phyloP scores from a whole-genome alignment of 2,888 invertebrate genomes.

The Luffia ferchaultella region DNA sequence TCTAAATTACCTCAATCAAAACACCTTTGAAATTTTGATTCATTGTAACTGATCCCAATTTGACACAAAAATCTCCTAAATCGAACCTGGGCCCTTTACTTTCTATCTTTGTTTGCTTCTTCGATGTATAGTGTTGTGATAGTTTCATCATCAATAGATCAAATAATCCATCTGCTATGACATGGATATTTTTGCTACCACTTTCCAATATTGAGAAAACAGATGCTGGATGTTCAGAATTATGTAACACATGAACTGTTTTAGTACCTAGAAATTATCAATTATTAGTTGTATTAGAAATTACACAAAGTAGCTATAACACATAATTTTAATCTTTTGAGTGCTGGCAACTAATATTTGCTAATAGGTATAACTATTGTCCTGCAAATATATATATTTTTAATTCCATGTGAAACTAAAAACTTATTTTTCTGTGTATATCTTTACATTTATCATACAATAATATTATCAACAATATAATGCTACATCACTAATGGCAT shows the following conservation, averaged over 20 bases:
- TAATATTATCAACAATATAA: no score
- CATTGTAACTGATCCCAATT: slow-evolving; percentile 92
- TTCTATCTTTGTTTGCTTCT: slow-evolving; percentile 89
- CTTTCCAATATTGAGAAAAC: slow-evolving; percentile 92
- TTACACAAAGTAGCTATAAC: neutral
- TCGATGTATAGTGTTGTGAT: slow-evolving; percentile 85
- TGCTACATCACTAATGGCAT: no score
- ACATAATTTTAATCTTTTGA: neutral
- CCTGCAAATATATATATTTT: no score
- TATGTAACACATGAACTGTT: slow-evolving; percentile 92
- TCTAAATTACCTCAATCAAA: slow-evolving; percentile 85
- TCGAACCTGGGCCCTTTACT: slow-evolving; percentile 89
- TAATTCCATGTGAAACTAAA: no score
- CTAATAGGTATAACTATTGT: no score
- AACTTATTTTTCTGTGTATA: no score
- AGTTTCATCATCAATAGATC: slow-evolving; percentile 92
- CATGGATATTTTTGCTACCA: slow-evolving; percentile 83
- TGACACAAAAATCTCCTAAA: slow-evolving; percentile 92
- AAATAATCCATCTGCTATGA: slow-evolving; percentile 91
- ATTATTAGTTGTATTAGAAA: no score
- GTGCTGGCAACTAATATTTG: no score
- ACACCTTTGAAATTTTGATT: slow-evolving; percentile 94
- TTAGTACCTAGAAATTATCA: slow-evolving; percentile 69
- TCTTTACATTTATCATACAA: no score
- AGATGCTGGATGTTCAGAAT: slow-evolving; percentile 94